Base-by-base conservation (phyloP, 2,797 vertebrate species). In the Pipistrellus nathusii region DNA sequence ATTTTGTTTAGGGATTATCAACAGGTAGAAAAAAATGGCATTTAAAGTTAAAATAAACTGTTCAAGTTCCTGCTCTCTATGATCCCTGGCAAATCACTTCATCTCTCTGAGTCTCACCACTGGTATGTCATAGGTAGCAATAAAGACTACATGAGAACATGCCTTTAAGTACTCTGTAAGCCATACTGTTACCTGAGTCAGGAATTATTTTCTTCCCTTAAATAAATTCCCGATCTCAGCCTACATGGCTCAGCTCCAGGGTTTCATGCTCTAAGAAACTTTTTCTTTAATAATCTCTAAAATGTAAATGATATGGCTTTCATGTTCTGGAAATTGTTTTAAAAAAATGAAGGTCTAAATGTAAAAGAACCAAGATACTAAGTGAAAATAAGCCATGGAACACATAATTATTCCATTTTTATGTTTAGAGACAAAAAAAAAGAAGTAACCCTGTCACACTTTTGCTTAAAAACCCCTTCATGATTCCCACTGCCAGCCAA, bases 1-100 rank as follows among this genome's bases (percentile, higher is more conserved):
- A 41, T 85, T 94, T 91, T 77, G n/a, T 76, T 85, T 85, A 72
- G 32, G 18, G 15, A 88, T 71, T 88, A 78, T 32, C 80, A 96
- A 91, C 11, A 27, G 10, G 51, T 66, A 76, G 35, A 18, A 92
- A 87, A 88, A 88, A 76, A 89, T 30, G 27, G 44, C n/a, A 85
- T 90, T 94, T 89, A 76, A 80, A 78, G 20, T 73, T 84, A 89
- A 75, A 59, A 83, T 71, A 62, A 88, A 72, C 53, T 38, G 11
- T 83, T 94, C 44, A 77, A n/a, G 14, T 82, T 88, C 21, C 38
- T 84, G 73, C n/a, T 53, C n/a, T 75, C 51, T 57, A 68, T 44
- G 48, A 88, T 32, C 38, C 8, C 57, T 68, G 48, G 27, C 27
- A 88, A 88, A 84, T 69, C 38, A 59, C 18, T 32, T 57, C 12